Base-by-base conservation (phyloP, 2,888 invertebrate genomes). In the Rhamnusium bicolor region DNA sequence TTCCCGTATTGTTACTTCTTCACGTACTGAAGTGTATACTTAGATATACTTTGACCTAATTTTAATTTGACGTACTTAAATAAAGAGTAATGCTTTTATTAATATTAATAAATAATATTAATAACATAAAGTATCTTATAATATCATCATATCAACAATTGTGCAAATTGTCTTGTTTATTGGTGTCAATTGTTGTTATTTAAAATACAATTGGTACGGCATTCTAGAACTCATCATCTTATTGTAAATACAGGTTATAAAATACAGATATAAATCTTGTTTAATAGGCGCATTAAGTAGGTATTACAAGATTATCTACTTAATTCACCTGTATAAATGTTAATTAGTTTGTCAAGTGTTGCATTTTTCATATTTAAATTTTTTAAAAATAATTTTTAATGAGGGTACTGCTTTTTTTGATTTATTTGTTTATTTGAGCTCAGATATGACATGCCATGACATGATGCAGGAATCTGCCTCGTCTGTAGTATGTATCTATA, bases 151-250 rank as follows among this genome's bases (percentile, higher is more conserved):
- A 71, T 74, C 69, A 62, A 60, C 74, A 74, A 74, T 74, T 74
- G 71, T 71, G 66, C 73, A 79, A 79, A 78, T 78, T 78, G 76
- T 61, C 53, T 71, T 68, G 75, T 76, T 76, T 75, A 79, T 79
- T 79, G 72, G 78, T 76, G 79, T 79, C 79, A 79, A 79, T 79
- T 79, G 70, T 79, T 79, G 70, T 78, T 77, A 79, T 79, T 77
- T 75, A 78, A 79, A 79, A 68, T 74, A 74, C 74, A 74, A 74
- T 74, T 74, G 74, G 67, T 69, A 27, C 60, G 49, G 63, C 47
- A 66, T 69, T 69, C 69, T 60, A 65, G 65, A 72, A 65, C 61
- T 51, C 49, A 62, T 66, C 53, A 58, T 49, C 47, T 71, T n/a
- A 65, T 51, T 67, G 54, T 67, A 67, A 67, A 67, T 67, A 56